A percentile compares a stretch with the other conserved stretches of the same genome.
Evolutionary conservation across 2,113 vertebrate genomes (phyloP).

Genomic region (Illadopsis cleaveri): DNA sequence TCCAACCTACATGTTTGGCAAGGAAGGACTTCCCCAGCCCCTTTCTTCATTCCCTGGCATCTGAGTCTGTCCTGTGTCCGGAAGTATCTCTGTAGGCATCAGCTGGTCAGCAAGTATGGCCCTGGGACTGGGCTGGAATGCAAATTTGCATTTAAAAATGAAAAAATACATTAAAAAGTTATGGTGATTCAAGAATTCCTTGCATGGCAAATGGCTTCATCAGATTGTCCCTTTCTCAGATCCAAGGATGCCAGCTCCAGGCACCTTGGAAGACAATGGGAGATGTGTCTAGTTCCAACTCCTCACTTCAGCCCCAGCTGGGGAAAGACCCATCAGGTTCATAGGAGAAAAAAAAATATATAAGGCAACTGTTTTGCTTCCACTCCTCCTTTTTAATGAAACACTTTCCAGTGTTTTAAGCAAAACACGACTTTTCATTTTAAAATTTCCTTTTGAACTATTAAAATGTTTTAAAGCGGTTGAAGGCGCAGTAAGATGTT

Average conservation of each 20-base stretch:
- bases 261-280: rapidly evolving
- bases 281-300: background rate
- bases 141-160: background rate
- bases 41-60: too few relatives aligned
- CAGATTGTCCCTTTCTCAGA: background rate
- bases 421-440: constrained; percentile 43
- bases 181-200: background rate
- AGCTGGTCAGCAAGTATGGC: background rate
- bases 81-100: background rate
- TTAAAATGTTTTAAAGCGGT: constrained; percentile 40
- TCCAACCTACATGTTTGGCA: rapidly evolving
- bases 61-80: background rate
- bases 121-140: background rate
- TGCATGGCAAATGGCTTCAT: background rate
- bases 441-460: constrained; percentile 15
- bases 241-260: background rate
- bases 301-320: background rate
- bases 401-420: constrained; percentile 56
- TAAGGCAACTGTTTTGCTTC: constrained; percentile 38
- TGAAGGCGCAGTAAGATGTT: constrained; percentile 45
- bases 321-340: background rate
- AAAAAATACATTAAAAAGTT: background rate
- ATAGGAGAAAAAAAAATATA: background rate
- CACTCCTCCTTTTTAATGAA: constrained; percentile 39
- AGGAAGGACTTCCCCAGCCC: background rate